A percentile compares a stretch with the other conserved stretches of the same genome.
These are phyloP conservation scores for Acronicta aceris DNA, from an alignment of 2,888 invertebrate genomes.

Conservation along the genomic window DNA sequence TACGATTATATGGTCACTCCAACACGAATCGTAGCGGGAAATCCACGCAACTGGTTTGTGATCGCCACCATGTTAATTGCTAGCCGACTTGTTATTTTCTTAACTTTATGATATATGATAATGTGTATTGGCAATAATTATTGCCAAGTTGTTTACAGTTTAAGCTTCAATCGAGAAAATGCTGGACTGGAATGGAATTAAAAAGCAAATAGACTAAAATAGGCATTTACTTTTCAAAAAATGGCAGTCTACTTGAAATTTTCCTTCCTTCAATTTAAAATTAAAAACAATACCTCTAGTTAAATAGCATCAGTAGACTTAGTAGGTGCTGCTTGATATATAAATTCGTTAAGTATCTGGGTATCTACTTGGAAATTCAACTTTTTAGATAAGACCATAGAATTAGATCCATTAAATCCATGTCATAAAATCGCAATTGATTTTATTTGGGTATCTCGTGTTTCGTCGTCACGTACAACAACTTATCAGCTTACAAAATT, in stretches of 20 bases:
- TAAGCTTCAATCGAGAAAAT: conserved; percentile 54
- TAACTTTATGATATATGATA: conserved; percentile 62
- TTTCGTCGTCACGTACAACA: conserved; percentile 18
- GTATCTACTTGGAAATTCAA: conserved; percentile 11
- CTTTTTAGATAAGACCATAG: conserved; percentile 29
- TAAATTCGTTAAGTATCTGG: neutral
- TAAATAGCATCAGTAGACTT: conserved; percentile 9
- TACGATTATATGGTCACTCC: conserved; percentile 87
- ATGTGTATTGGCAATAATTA: conserved; percentile 64
- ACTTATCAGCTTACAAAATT: conserved; percentile 19
- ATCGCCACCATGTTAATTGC: conserved; percentile 83
- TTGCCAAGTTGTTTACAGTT: conserved; percentile 70
- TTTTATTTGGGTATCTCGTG: conserved; percentile 7
- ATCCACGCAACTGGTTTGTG: conserved; percentile 87
- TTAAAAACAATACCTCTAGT: conserved; percentile 35
- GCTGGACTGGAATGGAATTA: conserved; percentile 22
- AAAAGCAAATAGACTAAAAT: conserved; percentile 27
- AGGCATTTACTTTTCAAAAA: conserved; percentile 30
- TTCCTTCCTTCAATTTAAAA: conserved; percentile 43
- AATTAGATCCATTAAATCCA: conserved; percentile 10
- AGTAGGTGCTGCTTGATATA: conserved; percentile 1
- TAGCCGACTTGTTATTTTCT: conserved; percentile 77
- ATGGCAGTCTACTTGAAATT: conserved; percentile 35
- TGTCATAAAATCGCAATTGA: conserved; percentile 24
- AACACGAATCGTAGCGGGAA: conserved; percentile 86